These are phyloP conservation scores for Hymenochirus boettgeri DNA, from an alignment of 2,113 vertebrate genomes.

Conservation along the genomic window DNA sequence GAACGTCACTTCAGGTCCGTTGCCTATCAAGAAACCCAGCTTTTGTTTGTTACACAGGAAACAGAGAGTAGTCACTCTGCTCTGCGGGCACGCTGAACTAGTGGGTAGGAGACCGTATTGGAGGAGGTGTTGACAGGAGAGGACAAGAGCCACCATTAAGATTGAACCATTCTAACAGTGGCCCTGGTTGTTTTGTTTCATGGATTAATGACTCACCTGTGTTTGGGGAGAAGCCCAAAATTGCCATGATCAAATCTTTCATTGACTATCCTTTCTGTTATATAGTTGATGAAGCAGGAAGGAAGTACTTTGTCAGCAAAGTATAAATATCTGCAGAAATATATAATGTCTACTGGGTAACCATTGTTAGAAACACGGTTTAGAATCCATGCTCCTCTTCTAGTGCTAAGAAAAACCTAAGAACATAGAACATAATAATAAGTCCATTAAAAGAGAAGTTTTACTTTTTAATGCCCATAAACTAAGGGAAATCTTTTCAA, in stretches of 20 bases:
- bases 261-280: slow-evolving; percentile 59
- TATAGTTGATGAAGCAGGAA: slow-evolving; percentile 50
- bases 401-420: slow-evolving; percentile 69
- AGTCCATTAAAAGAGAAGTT: background rate
- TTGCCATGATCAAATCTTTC: slow-evolving; percentile 65
- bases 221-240: slow-evolving; percentile 67
- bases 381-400: slow-evolving; percentile 64
- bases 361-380: slow-evolving; percentile 62
- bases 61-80: no score
- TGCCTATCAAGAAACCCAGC: no score
- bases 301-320: slow-evolving; percentile 48
- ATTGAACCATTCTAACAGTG: no score
- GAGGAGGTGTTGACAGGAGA: no score
- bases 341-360: slow-evolving; percentile 60
- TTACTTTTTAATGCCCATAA: no score
- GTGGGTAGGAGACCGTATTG: no score
- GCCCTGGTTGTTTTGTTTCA: no score
- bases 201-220: slow-evolving; percentile 62
- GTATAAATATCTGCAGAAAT: slow-evolving; percentile 55
- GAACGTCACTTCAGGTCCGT: no score
- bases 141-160: no score
- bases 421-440: background rate
- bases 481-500: no score
- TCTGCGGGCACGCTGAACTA: no score
- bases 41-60: no score